Evolutionary conservation across 2,888 invertebrate genomes (phyloP).

Genomic region (Antitype chi): DNA sequence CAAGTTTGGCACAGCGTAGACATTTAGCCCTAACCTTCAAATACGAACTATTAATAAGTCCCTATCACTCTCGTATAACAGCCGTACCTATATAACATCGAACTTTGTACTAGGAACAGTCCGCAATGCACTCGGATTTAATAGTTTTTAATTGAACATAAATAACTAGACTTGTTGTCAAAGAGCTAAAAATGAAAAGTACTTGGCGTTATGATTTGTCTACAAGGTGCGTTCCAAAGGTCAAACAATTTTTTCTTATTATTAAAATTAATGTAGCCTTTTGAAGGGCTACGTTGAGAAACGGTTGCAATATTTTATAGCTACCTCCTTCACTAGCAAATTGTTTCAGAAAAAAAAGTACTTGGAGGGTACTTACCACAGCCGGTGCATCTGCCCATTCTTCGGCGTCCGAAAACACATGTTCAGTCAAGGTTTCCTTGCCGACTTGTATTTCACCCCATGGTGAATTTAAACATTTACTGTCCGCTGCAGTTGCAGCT

Average conservation of each 20-base stretch:
- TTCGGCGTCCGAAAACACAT: slow-evolving; percentile 90
- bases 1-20: slow-evolving; percentile 71
- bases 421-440: slow-evolving; percentile 90
- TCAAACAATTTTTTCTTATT: slow-evolving; percentile 11
- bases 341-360: not conserved
- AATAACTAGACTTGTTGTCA: slow-evolving; percentile 46
- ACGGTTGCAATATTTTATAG: not conserved
- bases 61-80: slow-evolving; percentile 73
- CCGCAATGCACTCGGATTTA: slow-evolving; percentile 68
- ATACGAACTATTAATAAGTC: slow-evolving; percentile 82
- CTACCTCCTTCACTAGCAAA: not conserved
- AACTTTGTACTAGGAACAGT: slow-evolving; percentile 83
- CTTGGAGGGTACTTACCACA: slow-evolving; percentile 89
- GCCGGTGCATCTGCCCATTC: slow-evolving; percentile 91
- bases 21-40: slow-evolving; percentile 84
- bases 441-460: slow-evolving; percentile 90
- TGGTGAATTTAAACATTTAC: slow-evolving; percentile 80
- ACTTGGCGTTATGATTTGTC: slow-evolving; percentile 26
- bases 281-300: not conserved
- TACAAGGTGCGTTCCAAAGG: slow-evolving; percentile 32
- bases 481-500: slow-evolving; percentile 78
- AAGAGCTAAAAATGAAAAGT: slow-evolving; percentile 27
- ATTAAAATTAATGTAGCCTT: not conserved
- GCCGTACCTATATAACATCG: slow-evolving; percentile 74
- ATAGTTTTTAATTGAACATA: slow-evolving; percentile 72